phyloP scores from a whole-genome alignment of 2,113 vertebrate genomes.

The Manacus vitellinus region DNA sequence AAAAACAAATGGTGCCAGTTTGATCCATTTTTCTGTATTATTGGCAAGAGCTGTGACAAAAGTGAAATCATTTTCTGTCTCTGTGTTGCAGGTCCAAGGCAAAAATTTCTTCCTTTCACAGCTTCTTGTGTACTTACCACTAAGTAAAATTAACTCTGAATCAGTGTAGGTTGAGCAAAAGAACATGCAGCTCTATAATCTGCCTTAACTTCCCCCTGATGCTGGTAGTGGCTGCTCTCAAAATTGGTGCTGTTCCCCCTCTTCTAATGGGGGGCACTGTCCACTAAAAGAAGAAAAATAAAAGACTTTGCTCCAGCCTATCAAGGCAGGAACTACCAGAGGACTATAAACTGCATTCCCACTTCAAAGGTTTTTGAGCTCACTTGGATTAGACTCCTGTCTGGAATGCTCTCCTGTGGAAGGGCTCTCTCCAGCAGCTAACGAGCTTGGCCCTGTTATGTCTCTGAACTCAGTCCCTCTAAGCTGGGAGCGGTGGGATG shows the following conservation, averaged over 20 bases:
- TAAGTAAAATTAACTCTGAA: not conserved
- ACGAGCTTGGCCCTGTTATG: not conserved
- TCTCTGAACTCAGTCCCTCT: not conserved
- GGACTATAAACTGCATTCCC: not conserved
- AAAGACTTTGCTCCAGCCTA: not conserved
- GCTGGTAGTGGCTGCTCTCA: not conserved
- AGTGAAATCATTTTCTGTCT: not conserved
- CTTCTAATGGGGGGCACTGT: not conserved
- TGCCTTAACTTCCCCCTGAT: not conserved
- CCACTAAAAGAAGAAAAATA: not conserved
- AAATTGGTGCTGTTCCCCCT: not conserved
- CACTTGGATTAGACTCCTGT: not conserved
- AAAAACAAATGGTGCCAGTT: not conserved
- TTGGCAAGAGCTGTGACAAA: constrained; percentile 26
- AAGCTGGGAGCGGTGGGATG: not conserved
- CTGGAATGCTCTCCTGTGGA: not conserved
- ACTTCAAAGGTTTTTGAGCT: not conserved
- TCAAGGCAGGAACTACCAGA: not conserved
- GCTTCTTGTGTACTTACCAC: not conserved
- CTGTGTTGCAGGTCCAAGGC: not conserved
- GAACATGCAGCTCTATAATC: not conserved
- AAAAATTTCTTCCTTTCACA: not conserved
- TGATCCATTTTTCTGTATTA: constrained; percentile 1
- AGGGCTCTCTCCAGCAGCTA: not conserved
- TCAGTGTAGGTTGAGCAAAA: not conserved